Base-by-base conservation (phyloP, 2,113 vertebrate genomes). In the Kryptolebias marmoratus region DNA sequence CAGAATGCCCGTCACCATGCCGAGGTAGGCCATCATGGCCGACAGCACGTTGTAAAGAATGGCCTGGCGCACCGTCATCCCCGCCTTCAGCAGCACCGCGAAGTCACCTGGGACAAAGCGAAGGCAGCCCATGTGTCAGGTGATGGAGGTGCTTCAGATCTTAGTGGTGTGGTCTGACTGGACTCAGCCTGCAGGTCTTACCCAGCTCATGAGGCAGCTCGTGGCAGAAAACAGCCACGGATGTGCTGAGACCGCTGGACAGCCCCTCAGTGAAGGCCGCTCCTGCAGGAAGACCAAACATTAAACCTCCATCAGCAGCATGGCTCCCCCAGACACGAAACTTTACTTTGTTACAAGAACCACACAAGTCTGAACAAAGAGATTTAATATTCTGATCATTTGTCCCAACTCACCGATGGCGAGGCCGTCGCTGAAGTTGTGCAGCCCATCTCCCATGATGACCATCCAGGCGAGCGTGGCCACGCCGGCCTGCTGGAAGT, bases 381-480 rank as follows among this genome's bases (percentile, higher is more conserved):
- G 4, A 10, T 45, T 45, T 10, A 45, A 45, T 14, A 48, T 13
- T 13, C 47, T 48, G 12, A 48, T 2, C 1, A 13, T 5, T 45
- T 5, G 4, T 45, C 10, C 7, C 32, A 36, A 5, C 86, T 79
- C 75, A 93, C 91, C 98, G 44, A 98, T 98, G 0, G 98, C 98
- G 2, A 99, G 91, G 55, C 98, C 98, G 53, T 98, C 97, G 2
- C 97, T 98, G 69, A 98, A 99, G 87, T 98, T 99, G 90, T 98
- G 98, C 4, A 99, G 90, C 0, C 98, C 98, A 4, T 98, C 98
- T 1, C 98, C 97, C 98, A 99, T 98, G 76, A 99, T 96, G 87
- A 99, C 97, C 98, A 99, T 99, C 98, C 98, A 99, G 0, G 97
- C 98, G 59, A 99, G 88, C 0, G 97, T 95, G 58, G 98, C 97